These are phyloP conservation scores for Puma concolor DNA, from an alignment of 2,113 vertebrate species.

Conservation along the genomic window DNA sequence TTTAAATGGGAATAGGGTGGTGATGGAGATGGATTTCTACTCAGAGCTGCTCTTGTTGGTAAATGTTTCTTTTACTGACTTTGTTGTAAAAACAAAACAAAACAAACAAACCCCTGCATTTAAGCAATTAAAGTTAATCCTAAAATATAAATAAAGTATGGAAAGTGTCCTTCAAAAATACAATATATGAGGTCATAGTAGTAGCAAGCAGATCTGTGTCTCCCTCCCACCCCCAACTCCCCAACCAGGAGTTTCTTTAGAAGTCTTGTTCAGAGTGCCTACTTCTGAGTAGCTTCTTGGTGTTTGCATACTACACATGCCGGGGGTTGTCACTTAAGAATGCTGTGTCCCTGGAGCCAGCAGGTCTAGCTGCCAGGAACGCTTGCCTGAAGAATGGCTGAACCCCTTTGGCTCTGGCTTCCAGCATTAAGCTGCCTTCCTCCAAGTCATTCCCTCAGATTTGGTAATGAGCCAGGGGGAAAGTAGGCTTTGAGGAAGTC, in stretches of 20 bases:
- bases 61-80: not conserved
- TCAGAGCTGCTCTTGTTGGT: constrained; percentile 12
- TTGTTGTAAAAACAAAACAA: not conserved
- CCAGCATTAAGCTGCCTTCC: not conserved
- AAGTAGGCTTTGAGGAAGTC: not conserved
- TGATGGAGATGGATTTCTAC: not conserved
- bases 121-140: constrained; percentile 24
- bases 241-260: not conserved
- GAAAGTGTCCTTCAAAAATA: not conserved
- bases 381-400: not conserved
- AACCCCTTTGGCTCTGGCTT: not conserved
- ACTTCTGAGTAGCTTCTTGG: not conserved
- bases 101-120: not conserved
- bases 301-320: not conserved
- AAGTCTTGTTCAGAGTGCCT: not conserved
- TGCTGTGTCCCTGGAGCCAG: not conserved
- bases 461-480: constrained; percentile 21
- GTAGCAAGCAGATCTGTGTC: not conserved
- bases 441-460: not conserved
- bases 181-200: not conserved
- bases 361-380: not conserved
- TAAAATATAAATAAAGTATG: constrained; percentile 29
- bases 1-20: not conserved
- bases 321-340: not conserved
- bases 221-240: accelerated